Base-by-base conservation (phyloP, 2,888 invertebrate species). In the Hipparchia sbordonii region DNA sequence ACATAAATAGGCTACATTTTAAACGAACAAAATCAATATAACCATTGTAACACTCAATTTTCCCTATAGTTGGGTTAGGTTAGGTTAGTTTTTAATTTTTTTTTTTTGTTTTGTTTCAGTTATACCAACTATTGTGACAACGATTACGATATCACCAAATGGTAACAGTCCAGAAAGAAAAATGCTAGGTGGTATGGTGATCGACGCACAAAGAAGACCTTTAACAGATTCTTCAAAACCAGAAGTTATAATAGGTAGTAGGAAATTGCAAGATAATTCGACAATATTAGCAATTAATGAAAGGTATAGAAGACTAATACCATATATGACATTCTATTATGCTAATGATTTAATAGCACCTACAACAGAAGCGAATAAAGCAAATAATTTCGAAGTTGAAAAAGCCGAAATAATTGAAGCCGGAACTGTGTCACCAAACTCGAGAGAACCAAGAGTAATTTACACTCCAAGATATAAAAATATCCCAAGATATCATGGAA, bases 251-350 rank as follows among this genome's bases (percentile, higher is more conserved):
- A 60, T 60, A 59, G 57, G 74, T 48, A 75, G 66, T 6, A 76
- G 59, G 52, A 33, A 51, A 13, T 46, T 79, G 12, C 84, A 79
- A 46, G 74, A 76, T 6, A 89, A 90, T 78, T 79, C 85, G 5
- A 87, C 90, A 23, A 87, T 91, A 63, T 83, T 95, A 60, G 91
- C 93, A 6, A 88, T 94, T 62, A 95, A 95, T 70, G 96, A 97
- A 88, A 94, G 97, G 68, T 96, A 96, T 83, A 95, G 97, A 81
- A 94, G 97, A 77, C 88, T 97, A 67, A 96, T 97, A 82, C 97
- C 97, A 1, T 97, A 97, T 85, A 96, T 97, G 95, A 97, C 97
- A 54, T 97, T 96, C 88, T 97, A 97, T 86, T 92, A 96, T n/a
- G 95, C 94, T 60, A 95, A 96, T 73, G 95, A 96, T 82, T 88